Conservation (phyloP, 1,140 invertebrate genomes). For the Lasaia peninsularis region DNA sequence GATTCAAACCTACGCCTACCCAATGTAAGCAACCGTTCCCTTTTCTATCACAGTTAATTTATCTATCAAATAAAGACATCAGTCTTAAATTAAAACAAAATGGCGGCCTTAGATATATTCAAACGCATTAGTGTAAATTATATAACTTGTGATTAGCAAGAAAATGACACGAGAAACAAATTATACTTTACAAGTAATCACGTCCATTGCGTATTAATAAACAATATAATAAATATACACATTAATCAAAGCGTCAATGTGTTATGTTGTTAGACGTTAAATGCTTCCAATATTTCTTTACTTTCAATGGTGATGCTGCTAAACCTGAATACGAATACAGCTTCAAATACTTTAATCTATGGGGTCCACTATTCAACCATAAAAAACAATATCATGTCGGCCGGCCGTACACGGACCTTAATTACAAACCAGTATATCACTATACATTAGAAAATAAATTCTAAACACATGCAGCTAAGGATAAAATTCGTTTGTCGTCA, state of each 20-base stretch:
- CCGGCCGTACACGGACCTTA: slow-evolving; percentile 53
- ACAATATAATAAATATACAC: slow-evolving; percentile 13
- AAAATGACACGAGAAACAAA: slow-evolving; percentile 7
- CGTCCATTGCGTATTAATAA: slow-evolving; percentile 13
- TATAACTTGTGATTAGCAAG: slow-evolving; percentile 2
- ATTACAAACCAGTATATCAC: slow-evolving; percentile 43
- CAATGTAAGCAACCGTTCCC: too few relatives aligned
- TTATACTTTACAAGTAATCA: slow-evolving; percentile 9
- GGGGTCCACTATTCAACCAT: slow-evolving; percentile 60
- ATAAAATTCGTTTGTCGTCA: slow-evolving; percentile 24
- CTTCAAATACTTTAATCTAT: slow-evolving; percentile 60
- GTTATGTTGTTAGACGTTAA: slow-evolving; percentile 20
- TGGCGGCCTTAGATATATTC: not conserved
- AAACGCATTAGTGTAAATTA: not conserved
- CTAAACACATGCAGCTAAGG: slow-evolving; percentile 25
- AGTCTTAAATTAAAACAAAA: not conserved
- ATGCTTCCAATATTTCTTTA: slow-evolving; percentile 22
- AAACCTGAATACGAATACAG: slow-evolving; percentile 38
- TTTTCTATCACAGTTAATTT: not conserved
- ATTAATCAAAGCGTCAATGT: slow-evolving; percentile 6
- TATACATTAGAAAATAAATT: slow-evolving; percentile 28
- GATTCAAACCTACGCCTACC: too few relatives aligned
- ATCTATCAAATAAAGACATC: not conserved
- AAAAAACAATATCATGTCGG: slow-evolving; percentile 69
- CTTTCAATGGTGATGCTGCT: slow-evolving; percentile 18